phyloP scores from a whole-genome alignment of 2,797 vertebrate genomes.

The Miichthys miiuy region DNA sequence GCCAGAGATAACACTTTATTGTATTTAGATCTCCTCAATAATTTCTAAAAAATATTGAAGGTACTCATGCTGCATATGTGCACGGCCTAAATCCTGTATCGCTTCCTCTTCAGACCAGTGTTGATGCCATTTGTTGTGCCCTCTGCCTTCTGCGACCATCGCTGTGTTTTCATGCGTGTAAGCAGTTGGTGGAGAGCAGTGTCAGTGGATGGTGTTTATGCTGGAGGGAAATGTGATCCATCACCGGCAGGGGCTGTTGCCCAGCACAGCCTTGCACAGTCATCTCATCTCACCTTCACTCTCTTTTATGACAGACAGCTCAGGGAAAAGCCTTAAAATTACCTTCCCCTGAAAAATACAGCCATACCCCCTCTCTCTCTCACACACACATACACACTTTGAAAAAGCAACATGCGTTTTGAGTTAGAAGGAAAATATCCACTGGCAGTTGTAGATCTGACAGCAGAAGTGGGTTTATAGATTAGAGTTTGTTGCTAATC shows the following conservation, averaged over 20 bases:
- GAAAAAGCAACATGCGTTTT: conserved; percentile 18
- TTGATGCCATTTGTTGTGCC: conserved; percentile 40
- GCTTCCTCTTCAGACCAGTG: conserved; percentile 10
- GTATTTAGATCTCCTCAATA: background rate
- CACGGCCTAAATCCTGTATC: background rate
- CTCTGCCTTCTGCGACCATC: conserved; percentile 38
- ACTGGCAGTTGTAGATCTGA: background rate
- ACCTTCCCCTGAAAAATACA: conserved; percentile 43
- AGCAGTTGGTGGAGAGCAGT: conserved; percentile 62
- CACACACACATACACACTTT: background rate
- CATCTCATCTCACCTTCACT: conserved; percentile 63
- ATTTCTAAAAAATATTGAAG: background rate
- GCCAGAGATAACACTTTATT: background rate
- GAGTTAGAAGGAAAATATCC: conserved; percentile 4
- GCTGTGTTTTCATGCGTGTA: conserved; percentile 64
- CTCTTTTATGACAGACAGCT: conserved; percentile 55
- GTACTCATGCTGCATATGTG: no score
- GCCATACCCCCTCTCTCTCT: background rate
- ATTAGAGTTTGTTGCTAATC: conserved; percentile 21
- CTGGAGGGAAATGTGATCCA: conserved; percentile 72
- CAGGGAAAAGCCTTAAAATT: conserved; percentile 54
- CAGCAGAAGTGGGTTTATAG: background rate
- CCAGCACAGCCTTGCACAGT: conserved; percentile 63
- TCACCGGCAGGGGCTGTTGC: conserved; percentile 66
- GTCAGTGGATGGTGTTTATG: conserved; percentile 67